A percentile compares a stretch with the other conserved stretches of the same genome.
phyloP scores from a whole-genome alignment of 2,888 invertebrate species.

The Lepidochrysops patricia region DNA sequence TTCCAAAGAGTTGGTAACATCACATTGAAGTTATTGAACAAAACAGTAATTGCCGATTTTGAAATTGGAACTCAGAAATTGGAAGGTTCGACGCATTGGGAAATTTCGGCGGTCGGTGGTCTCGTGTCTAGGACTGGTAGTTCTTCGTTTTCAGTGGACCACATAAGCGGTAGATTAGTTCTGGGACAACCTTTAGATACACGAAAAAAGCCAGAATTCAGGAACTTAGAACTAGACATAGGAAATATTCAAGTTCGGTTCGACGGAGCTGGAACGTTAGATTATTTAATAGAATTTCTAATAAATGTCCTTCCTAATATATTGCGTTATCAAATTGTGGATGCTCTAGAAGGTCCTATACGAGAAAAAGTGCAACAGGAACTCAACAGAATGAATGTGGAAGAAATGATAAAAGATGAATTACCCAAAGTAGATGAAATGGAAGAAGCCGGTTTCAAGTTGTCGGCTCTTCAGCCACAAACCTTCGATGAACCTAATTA shows the following conservation, averaged over 20 bases:
- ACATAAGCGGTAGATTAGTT: conserved; percentile 79
- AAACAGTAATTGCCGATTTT: conserved; percentile 78
- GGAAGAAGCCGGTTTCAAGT: conserved; percentile 59
- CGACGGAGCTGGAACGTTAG: conserved; percentile 88
- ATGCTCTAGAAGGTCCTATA: conserved; percentile 85
- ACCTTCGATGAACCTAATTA: conserved; percentile 32
- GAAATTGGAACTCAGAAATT: conserved; percentile 87
- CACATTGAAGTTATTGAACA: conserved; percentile 80
- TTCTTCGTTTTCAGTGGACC: conserved; percentile 84
- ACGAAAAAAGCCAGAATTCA: conserved; percentile 80
- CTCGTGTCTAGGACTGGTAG: conserved; percentile 81
- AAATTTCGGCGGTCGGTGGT: conserved; percentile 79
- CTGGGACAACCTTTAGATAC: conserved; percentile 86
- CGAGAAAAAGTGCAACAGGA: conserved; percentile 83
- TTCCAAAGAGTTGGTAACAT: conserved; percentile 89
- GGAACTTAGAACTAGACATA: conserved; percentile 84
- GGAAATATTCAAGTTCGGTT: conserved; percentile 89
- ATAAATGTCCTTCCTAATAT: conserved; percentile 90
- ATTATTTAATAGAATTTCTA: conserved; percentile 86
- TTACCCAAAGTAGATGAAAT: conserved; percentile 79
- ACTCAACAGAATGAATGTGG: conserved; percentile 82
- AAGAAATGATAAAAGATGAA: conserved; percentile 81
- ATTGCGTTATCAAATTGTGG: conserved; percentile 89
- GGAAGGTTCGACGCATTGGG: conserved; percentile 86
- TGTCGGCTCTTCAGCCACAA: conserved; percentile 39